Base-by-base conservation (phyloP, 2,797 vertebrate species). In the Hylomyscus alleni region DNA sequence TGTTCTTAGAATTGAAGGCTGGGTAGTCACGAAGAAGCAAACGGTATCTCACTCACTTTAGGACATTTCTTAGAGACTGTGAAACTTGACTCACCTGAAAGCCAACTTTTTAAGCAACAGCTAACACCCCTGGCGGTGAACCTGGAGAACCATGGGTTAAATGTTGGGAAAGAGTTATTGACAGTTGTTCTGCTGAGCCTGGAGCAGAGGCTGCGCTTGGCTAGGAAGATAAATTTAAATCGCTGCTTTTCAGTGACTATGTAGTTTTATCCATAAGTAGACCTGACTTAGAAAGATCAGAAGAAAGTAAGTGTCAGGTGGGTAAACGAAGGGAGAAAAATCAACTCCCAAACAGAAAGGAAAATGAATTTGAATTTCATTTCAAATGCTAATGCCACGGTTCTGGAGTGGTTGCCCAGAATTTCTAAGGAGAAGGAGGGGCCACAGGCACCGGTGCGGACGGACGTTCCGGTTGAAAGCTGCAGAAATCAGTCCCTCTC, bases 1-100 rank as follows among this genome's bases (percentile, higher is more conserved):
- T 95, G 87, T 78, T 95, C 88, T 86, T 83, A 76, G 90, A 75
- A 54, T 83, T 93, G 85, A 50, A 92, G 9, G 90, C 81, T 62
- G 56, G 52, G 31, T 54, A 72, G 34, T 50, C 76, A 92, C 73
- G 54, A 91, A 96, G 44, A 84, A 83, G n/a, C 73, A 80, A 88
- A 82, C 12, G 3, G 65, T 40, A 62, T 40, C 72, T 90, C 56
- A 12, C 37, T 89, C 1, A 0, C 65, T 20, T 2, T 8, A 44
- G 65, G 65, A 75, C 80, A 60, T 15, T 87, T 40, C 93, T 80
- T 77, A 2, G 10, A 65, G 90, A 90, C 56, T 67, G 69, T 67
- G 69, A 86, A 80, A 95, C 82, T 29, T 37, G 88, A 12, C 44
- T 95, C 62, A 60, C 58, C 78, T 78, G 90, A 92, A 94, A 93